phyloP scores from a whole-genome alignment of 2,888 invertebrate species.

The Luperina nickerlii region DNA sequence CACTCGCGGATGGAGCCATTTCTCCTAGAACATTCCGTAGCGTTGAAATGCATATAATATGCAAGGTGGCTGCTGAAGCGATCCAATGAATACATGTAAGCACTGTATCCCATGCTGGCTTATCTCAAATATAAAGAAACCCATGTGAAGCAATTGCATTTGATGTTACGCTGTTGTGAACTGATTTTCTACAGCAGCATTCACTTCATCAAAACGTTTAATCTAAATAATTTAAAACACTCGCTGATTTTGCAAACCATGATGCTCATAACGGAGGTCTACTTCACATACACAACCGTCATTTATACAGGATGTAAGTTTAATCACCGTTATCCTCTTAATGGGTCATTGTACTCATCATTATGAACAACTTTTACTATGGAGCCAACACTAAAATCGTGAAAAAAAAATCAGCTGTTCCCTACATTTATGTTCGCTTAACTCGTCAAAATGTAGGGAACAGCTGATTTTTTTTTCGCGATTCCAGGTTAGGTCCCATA shows the following conservation, averaged over 20 bases:
- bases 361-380: too few species aligned
- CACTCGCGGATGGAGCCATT: slow-evolving; percentile 79
- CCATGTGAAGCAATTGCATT: slow-evolving; percentile 7
- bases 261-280: not conserved
- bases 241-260: not conserved
- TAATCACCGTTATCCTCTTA: too few species aligned
- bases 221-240: not conserved
- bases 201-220: not conserved
- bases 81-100: not conserved
- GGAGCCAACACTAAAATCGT: too few species aligned
- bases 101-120: slow-evolving; percentile 5
- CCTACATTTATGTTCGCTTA: too few species aligned
- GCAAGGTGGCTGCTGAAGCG: slow-evolving; percentile 19
- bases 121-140: slow-evolving; percentile 15
- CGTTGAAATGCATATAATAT: slow-evolving; percentile 20
- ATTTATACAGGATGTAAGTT: too few species aligned
- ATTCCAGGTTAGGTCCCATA: too few species aligned
- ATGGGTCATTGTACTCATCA: too few species aligned
- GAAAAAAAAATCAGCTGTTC: too few species aligned
- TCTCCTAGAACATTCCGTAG: slow-evolving; percentile 82
- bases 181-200: not conserved
- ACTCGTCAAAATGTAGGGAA: too few species aligned
- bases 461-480: too few species aligned
- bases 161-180: not conserved
- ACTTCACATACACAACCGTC: not conserved